Percentiles rank a stretch among this genome's conserved stretches.
phyloP scores from a whole-genome alignment of 2,113 vertebrate species.

The Semnornis frantzii region DNA sequence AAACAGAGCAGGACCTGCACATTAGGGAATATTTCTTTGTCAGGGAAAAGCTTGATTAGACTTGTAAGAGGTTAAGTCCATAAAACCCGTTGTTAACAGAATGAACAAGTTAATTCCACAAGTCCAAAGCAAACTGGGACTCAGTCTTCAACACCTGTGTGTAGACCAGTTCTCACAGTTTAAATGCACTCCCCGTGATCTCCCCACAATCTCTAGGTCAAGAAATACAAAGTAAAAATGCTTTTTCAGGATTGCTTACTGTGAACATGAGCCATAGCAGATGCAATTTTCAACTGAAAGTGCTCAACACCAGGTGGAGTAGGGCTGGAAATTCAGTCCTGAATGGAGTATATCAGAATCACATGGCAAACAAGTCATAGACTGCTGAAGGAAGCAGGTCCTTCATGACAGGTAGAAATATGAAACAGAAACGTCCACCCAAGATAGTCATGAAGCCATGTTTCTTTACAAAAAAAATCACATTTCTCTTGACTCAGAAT shows the following conservation, averaged over 20 bases:
- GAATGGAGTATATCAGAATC: neutral
- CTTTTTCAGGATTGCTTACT: neutral
- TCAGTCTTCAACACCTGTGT: neutral
- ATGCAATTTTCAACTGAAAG: neutral
- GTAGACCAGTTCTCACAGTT: neutral
- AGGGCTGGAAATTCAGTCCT: neutral
- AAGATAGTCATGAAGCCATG: neutral
- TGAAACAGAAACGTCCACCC: neutral
- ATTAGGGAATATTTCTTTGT: slow-evolving; percentile 17
- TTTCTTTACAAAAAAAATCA: neutral
- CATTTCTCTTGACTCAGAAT: neutral
- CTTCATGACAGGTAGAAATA: neutral
- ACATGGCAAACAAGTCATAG: neutral
- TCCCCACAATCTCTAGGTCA: neutral
- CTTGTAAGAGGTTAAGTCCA: neutral
- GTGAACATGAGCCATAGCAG: neutral
- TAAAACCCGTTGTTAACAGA: neutral
- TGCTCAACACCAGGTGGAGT: neutral
- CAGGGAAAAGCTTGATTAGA: slow-evolving; percentile 19
- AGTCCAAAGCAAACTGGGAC: neutral
- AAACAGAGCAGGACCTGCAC: too few species aligned
- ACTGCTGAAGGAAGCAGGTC: neutral
- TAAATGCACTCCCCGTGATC: neutral
- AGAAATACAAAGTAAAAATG: neutral
- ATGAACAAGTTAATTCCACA: neutral